Percentiles rank a stretch among this genome's conserved stretches.
Evolutionary conservation across 1,140 invertebrate genomes (phyloP).

Genomic region (Drosophila setifemur): DNA sequence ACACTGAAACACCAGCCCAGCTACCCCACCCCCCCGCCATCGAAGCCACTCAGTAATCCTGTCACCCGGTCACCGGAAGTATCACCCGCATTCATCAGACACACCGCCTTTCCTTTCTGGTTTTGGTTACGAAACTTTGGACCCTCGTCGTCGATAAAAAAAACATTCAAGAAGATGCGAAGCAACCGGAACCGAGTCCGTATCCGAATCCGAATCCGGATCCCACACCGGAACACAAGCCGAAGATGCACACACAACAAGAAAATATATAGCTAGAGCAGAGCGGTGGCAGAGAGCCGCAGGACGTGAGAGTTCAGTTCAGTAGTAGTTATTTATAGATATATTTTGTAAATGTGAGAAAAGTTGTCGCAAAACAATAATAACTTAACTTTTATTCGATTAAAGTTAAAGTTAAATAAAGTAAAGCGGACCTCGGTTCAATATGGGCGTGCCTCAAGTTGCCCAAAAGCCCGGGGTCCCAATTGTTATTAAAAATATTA

Average conservation of each 20-base stretch:
- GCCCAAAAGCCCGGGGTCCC: neutral
- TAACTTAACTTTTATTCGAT: conserved; percentile 27
- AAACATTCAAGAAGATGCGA: too few species aligned
- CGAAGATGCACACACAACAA: neutral
- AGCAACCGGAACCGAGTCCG: too few species aligned
- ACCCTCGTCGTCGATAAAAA: conserved; percentile 1
- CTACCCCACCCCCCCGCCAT: neutral
- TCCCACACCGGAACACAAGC: too few species aligned
- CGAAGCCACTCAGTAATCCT: too few species aligned
- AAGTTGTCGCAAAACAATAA: conserved; percentile 26
- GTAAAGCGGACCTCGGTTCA: neutral
- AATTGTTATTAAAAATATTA: conserved; percentile 14
- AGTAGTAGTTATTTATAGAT: conserved; percentile 32
- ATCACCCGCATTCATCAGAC: too few species aligned
- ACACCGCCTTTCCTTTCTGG: conserved; percentile 19
- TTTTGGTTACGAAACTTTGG: conserved; percentile 35
- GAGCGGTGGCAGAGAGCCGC: neutral
- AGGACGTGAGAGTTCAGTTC: conserved; percentile 16
- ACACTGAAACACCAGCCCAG: neutral
- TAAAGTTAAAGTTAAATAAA: conserved; percentile 5
- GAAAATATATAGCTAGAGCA: too few species aligned
- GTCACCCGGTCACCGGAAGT: too few species aligned
- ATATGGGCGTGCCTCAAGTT: neutral
- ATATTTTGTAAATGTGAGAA: conserved; percentile 42
- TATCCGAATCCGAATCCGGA: too few species aligned